Evolutionary conservation across 2,113 vertebrate species (phyloP).

Genomic region (Campylomormyrus numenius): DNA sequence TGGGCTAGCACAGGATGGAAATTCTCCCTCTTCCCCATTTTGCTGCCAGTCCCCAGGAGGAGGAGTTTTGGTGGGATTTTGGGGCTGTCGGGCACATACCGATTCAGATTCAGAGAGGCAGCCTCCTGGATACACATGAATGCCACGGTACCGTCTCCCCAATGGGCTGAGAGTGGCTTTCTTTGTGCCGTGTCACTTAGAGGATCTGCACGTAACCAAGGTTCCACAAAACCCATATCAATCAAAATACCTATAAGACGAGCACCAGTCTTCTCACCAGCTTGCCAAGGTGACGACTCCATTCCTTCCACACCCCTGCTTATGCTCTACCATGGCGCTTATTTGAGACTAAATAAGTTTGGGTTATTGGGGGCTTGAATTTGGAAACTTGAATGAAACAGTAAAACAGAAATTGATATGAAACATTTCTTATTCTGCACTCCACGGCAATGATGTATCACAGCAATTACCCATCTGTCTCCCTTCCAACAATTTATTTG

Average conservation of each 20-base stretch:
- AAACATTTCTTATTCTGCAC: not conserved
- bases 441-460: not conserved
- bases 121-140: not conserved
- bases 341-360: not conserved
- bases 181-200: not conserved
- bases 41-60: not conserved
- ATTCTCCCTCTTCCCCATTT: not conserved
- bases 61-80: not conserved
- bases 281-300: not conserved
- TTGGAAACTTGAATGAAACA: not conserved
- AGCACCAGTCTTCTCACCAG: not conserved
- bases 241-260: not conserved
- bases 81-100: not conserved
- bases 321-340: not conserved
- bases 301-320: not conserved
- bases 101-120: not conserved
- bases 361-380: not conserved
- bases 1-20: not conserved
- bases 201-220: not conserved
- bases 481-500: not conserved
- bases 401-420: not conserved
- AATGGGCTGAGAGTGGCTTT: not conserved
- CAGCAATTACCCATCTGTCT: not conserved
- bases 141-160: not conserved
- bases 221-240: not conserved